Evolutionary conservation across 30 jellyfish, hydroid and myxozoan genomes (phyloP), one percentile per base, ranked within the genome.

Genomic region (Turritopsis dohrnii): DNA sequence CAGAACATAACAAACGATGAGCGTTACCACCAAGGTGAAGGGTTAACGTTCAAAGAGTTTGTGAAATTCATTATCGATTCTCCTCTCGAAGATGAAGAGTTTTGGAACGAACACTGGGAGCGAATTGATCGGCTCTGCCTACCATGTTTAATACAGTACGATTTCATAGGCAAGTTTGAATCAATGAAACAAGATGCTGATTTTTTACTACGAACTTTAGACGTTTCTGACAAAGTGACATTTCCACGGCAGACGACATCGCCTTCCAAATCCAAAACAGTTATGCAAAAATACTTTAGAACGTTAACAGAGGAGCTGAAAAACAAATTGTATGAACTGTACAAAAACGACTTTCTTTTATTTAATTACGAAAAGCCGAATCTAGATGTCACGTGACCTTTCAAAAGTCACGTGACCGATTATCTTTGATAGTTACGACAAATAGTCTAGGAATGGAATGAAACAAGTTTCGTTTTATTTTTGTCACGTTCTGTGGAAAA

Each of bases 41-140:
- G 93, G 1, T 89, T 94, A 21, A 94, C 96, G 18, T 94, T 94
- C 74, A 85, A 87, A 16, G 99, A 94, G 28, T 94, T 94, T 81
- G 96, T 89, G 8, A 87, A 88, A 31, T 94, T 87, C 84, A 84
- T 94, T 80, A 85, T 94, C 23, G 95, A 94, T 54, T 94, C 99
- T 54, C 99, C 99, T 3, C 96, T 84, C 29, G 99, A 94, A 72
- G 81, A 94, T 65, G 89, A 87, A 18, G 95, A 90, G 19, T 94
- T 85, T 79, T 89, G 92, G 82, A 85, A 94, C 87, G 85, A 83
- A 69, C 99, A 94, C 75, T 94, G 99, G 99, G 99, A 94, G 83
- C 82, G 99, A 23, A 84, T 80, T 54, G 99, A 94, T 84, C 65
- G 99, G 54, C 88, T 94, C 71, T 94, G 99, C 65, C 73, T 88